These are phyloP conservation scores for Manduca sexta DNA, from an alignment of 1,140 invertebrate genomes.

Conservation along the genomic window DNA sequence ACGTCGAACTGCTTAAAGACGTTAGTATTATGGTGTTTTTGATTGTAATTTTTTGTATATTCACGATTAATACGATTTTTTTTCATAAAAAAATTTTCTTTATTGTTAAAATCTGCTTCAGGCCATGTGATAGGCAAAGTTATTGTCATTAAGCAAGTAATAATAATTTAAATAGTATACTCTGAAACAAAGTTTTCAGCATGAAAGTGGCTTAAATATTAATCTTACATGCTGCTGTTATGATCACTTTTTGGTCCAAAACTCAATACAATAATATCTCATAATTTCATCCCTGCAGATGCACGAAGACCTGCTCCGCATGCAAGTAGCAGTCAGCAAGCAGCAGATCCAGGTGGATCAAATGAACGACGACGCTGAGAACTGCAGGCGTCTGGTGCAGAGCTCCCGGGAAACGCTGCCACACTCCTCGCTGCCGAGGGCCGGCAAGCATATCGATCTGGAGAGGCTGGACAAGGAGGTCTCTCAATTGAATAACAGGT, in stretches of 20 bases:
- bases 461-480: conserved; percentile 96
- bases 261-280: not conserved
- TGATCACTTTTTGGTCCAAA: not conserved
- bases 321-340: conserved; percentile 87
- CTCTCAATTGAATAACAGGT: conserved; percentile 87
- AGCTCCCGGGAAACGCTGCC: conserved; percentile 81
- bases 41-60: no score
- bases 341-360: conserved; percentile 92
- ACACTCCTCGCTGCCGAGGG: conserved; percentile 70
- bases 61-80: no score
- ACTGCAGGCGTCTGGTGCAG: conserved; percentile 89
- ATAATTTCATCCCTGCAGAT: conserved; percentile 48
- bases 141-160: not conserved
- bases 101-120: not conserved
- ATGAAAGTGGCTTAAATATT: no score
- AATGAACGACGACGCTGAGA: conserved; percentile 91
- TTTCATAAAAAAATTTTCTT: no score
- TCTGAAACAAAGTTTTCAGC: no score
- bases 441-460: conserved; percentile 84
- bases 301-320: conserved; percentile 82
- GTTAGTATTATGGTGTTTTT: conserved; percentile 35
- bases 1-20: conserved; percentile 67
- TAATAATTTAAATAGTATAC: no score
- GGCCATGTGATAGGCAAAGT: not conserved
- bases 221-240: no score